Conservation (phyloP, 2,888 invertebrate species). For the Epiblema foenella region DNA sequence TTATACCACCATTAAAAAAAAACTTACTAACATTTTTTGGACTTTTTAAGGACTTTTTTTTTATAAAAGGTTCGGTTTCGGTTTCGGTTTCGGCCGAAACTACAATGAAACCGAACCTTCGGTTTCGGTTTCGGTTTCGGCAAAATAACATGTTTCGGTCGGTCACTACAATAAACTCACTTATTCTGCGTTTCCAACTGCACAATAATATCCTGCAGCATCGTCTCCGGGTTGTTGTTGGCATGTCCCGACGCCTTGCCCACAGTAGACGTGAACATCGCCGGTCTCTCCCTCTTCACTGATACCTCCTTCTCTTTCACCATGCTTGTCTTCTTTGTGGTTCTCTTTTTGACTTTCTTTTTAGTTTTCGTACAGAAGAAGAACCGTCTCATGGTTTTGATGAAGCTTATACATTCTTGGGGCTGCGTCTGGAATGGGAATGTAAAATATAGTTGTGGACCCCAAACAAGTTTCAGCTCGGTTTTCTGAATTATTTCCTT, state of each 20-base stretch:
- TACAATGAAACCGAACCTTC: too few species aligned
- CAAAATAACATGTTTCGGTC: too few species aligned
- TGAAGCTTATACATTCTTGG: conserved; percentile 74
- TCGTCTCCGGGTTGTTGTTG: conserved; percentile 82
- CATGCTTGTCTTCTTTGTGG: conserved; percentile 54
- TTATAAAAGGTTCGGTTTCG: too few species aligned
- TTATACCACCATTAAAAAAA: too few species aligned
- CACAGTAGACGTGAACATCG: conserved; percentile 77
- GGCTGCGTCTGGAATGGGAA: conserved; percentile 64
- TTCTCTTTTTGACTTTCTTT: conserved; percentile 59
- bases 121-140: too few species aligned
- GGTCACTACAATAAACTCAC: conserved; percentile 67
- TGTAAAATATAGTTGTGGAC: background rate
- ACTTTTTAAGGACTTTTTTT: too few species aligned
- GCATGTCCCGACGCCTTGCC: conserved; percentile 75
- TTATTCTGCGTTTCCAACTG: conserved; percentile 89
- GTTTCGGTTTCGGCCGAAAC: too few species aligned
- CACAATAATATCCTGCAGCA: conserved; percentile 88
- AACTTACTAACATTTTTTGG: too few species aligned
- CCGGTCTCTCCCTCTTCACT: conserved; percentile 60
- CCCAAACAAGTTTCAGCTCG: background rate
- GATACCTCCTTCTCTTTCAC: conserved; percentile 53
- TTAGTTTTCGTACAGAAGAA: conserved; percentile 79
- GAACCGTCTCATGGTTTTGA: conserved; percentile 75
- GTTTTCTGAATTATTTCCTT: background rate